These are phyloP conservation scores for Spilosoma lubricipeda DNA, from an alignment of 2,888 invertebrate species.

Conservation along the genomic window DNA sequence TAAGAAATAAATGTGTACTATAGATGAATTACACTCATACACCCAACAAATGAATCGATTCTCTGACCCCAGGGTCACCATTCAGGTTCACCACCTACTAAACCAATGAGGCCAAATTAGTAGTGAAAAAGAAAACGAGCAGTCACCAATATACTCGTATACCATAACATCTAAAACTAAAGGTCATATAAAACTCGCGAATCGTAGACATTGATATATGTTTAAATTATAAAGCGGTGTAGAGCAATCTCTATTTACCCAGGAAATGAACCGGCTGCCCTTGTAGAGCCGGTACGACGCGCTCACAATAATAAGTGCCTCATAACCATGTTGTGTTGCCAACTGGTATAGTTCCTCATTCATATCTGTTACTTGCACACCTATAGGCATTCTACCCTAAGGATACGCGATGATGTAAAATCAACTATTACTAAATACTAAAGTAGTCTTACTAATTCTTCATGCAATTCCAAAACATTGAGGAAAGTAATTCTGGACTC, in stretches of 20 bases:
- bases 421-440: not conserved
- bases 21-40: not conserved
- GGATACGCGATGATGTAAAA: not conserved
- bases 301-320: slow-evolving; percentile 49
- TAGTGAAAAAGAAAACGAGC: slow-evolving; percentile 9
- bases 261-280: slow-evolving; percentile 81
- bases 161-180: slow-evolving; percentile 25
- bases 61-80: not conserved
- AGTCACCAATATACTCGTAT: slow-evolving; percentile 2
- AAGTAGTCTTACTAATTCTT: not conserved
- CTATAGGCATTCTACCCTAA: slow-evolving; percentile 16
- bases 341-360: slow-evolving; percentile 33
- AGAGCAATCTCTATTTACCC: slow-evolving; percentile 66
- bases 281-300: slow-evolving; percentile 63
- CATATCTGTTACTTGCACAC: slow-evolving; percentile 20
- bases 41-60: not conserved
- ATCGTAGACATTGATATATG: slow-evolving; percentile 41
- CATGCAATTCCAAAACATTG: not conserved
- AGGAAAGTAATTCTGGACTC: too few species aligned
- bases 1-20: too few species aligned
- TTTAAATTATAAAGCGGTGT: slow-evolving; percentile 46
- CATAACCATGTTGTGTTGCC: slow-evolving; percentile 49
- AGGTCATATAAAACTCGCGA: slow-evolving; percentile 46
- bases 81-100: not conserved
- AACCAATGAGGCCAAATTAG: not conserved